Conservation (phyloP, 35 echinoderm and acorn worm species). For the Ophiothrix spiculata region DNA sequence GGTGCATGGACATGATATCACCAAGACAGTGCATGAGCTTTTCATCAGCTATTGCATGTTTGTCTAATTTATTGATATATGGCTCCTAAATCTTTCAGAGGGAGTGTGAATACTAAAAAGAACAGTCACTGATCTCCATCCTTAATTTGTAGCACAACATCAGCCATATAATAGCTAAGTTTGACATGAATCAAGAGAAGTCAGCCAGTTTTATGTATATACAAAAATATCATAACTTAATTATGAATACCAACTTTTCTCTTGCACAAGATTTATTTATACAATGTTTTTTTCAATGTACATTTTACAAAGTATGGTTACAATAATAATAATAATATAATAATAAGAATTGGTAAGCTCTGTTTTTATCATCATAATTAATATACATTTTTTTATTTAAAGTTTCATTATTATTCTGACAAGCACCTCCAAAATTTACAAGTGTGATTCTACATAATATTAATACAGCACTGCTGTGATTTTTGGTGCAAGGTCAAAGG, state of each 20-base stretch:
- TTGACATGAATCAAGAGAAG: background rate
- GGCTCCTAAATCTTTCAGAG: too few species aligned
- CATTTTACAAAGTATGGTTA: constrained; percentile 2
- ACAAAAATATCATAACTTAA: background rate
- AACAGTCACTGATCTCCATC: too few species aligned
- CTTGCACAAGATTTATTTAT: background rate
- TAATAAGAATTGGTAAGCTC: background rate
- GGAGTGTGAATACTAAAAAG: too few species aligned
- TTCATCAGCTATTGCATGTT: too few species aligned
- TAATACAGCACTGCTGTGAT: background rate
- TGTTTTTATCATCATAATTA: background rate
- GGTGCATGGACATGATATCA: too few species aligned
- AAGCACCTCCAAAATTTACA: background rate
- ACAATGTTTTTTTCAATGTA: background rate
- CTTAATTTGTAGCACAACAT: background rate
- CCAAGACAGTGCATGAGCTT: too few species aligned
- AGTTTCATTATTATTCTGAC: background rate
- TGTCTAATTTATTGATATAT: too few species aligned
- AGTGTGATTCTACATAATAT: background rate
- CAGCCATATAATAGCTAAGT: background rate
- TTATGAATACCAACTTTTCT: too few species aligned
- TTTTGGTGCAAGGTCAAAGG: too few species aligned
- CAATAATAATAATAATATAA: background rate
- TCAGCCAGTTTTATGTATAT: background rate
- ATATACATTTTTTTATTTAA: constrained; percentile 6